phyloP scores from a whole-genome alignment of 2,113 vertebrate genomes.

The Notarius lentiginosus region DNA sequence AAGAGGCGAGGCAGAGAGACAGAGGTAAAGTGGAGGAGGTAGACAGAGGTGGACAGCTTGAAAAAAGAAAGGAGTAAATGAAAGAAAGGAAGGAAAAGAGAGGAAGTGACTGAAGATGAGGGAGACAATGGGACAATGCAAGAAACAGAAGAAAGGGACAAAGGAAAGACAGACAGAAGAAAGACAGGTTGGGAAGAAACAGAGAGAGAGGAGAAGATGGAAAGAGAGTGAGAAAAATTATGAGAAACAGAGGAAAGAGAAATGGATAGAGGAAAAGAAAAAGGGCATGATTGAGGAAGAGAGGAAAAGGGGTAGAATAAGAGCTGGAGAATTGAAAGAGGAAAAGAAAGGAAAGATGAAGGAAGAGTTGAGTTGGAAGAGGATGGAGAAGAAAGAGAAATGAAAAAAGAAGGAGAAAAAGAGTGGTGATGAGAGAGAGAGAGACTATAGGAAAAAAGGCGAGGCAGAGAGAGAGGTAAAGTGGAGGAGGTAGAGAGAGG shows the following conservation, averaged over 20 bases:
- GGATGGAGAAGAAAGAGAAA: not conserved
- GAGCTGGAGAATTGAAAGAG: too few relatives aligned
- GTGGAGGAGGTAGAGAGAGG: not conserved
- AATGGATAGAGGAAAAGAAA: too few relatives aligned
- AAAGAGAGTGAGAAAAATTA: too few relatives aligned
- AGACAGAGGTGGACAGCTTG: not conserved
- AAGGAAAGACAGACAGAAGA: too few relatives aligned
- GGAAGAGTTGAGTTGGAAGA: too few relatives aligned
- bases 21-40: not conserved
- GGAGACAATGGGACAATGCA: not conserved
- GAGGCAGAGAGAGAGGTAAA: not conserved
- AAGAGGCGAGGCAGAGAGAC: not conserved
- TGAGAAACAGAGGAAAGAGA: too few relatives aligned
- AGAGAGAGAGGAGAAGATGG: too few relatives aligned
- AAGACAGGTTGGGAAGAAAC: too few relatives aligned
- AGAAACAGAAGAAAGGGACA: not conserved
- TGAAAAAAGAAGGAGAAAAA: too few relatives aligned
- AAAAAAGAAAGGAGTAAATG: not conserved
- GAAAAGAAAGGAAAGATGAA: too few relatives aligned
- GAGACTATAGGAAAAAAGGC: not conserved
- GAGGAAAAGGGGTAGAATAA: too few relatives aligned
- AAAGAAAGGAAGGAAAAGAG: not conserved
- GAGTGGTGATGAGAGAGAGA: not conserved
- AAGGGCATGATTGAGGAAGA: too few relatives aligned
- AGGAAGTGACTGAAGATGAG: conserved; percentile 26